Conservation (phyloP, 2,797 vertebrate genomes). For the Ctenosaura bakeri region DNA sequence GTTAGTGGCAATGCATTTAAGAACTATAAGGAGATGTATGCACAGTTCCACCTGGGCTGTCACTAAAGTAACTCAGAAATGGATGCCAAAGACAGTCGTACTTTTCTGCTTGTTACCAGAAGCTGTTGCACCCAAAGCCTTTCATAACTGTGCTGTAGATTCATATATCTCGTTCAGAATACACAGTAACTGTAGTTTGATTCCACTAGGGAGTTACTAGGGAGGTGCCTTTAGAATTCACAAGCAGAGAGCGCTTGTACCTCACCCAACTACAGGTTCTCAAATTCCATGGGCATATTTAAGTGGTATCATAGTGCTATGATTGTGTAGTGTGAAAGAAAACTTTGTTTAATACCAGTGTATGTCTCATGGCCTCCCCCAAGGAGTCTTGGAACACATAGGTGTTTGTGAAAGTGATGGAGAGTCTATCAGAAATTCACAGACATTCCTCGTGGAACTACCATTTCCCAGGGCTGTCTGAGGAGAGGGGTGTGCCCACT, state of each 20-base stretch:
- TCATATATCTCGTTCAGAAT: neutral
- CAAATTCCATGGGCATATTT: too few relatives aligned
- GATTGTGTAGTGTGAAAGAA: neutral
- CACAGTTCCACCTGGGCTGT: neutral
- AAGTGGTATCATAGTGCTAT: too few relatives aligned
- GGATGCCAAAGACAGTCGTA: neutral
- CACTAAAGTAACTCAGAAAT: neutral
- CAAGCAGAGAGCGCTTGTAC: too few relatives aligned
- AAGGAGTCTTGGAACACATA: neutral
- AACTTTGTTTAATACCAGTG: neutral
- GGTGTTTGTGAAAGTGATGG: neutral
- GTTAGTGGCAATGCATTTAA: neutral
- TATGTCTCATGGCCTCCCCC: neutral
- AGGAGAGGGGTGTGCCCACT: neutral
- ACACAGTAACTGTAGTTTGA: too few relatives aligned
- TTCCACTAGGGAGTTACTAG: too few relatives aligned
- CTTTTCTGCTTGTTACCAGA: neutral
- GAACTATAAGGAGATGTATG: neutral
- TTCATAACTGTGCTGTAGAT: neutral
- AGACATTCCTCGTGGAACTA: neutral
- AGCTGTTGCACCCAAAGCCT: neutral
- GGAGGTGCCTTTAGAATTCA: too few relatives aligned
- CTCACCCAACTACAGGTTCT: too few relatives aligned
- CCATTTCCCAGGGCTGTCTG: neutral
- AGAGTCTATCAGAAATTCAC: constrained; percentile 6